Percentiles rank a stretch among this genome's conserved stretches.
These are phyloP conservation scores for Xanthorhoe spadicearia DNA, from an alignment of 2,888 invertebrate genomes.

Conservation along the genomic window DNA sequence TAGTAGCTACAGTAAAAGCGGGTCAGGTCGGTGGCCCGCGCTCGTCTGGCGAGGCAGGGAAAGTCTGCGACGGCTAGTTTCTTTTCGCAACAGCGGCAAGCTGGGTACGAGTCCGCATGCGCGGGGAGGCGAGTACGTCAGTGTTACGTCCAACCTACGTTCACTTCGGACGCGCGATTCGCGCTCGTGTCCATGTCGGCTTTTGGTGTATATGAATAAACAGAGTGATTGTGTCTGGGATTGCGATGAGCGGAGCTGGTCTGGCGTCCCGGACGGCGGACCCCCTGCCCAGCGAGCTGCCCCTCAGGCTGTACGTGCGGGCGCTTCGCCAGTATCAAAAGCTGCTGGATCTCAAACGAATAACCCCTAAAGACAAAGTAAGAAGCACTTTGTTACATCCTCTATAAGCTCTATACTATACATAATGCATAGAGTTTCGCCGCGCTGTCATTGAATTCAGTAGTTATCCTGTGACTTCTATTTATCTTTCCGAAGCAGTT, in stretches of 20 bases:
- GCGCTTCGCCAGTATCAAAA: constrained; percentile 87
- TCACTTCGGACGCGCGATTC: constrained; percentile 82
- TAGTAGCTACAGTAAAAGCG: constrained; percentile 68
- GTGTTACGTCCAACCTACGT: constrained; percentile 78
- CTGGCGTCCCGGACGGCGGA: constrained; percentile 70
- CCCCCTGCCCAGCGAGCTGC: constrained; percentile 65
- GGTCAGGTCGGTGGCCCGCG: constrained; percentile 71
- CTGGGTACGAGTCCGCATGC: constrained; percentile 71
- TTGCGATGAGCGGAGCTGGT: constrained; percentile 73
- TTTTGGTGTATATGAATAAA: constrained; percentile 67
- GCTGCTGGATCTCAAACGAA: constrained; percentile 83
- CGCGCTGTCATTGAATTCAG: constrained; percentile 32
- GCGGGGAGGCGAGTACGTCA: constrained; percentile 71
- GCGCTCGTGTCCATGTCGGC: constrained; percentile 64
- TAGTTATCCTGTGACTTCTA: constrained; percentile 32
- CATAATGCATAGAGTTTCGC: constrained; percentile 35
- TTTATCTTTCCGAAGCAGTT: constrained; percentile 26
- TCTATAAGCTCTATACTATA: constrained; percentile 31
- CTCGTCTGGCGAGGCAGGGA: constrained; percentile 63
- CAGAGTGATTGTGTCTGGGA: constrained; percentile 60
- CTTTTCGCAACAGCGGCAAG: constrained; percentile 73
- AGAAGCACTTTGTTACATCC: constrained; percentile 52
- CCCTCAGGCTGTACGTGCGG: constrained; percentile 83
- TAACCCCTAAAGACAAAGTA: constrained; percentile 82
- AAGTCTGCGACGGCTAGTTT: constrained; percentile 75